Base-by-base conservation (phyloP, 2,888 invertebrate species). In the Orchesella flavescens region DNA sequence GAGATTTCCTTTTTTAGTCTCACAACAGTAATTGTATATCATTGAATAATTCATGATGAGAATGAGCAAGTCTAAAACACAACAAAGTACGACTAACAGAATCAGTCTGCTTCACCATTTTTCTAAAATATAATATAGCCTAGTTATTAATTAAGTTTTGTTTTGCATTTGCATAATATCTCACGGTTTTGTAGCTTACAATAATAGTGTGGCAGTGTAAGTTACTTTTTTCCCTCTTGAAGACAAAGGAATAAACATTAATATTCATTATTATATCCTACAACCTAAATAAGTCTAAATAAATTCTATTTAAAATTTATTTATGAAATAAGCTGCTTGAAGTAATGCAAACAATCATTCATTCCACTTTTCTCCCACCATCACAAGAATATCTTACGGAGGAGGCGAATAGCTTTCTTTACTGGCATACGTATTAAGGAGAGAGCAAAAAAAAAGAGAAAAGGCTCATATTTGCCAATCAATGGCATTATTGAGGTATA, bases 161-260 rank as follows among this genome's bases (percentile, higher is more conserved):
- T 23, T 17, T 59, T 66, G n/a, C 44, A 44, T 66, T 44, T 17
- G 44, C 17, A 44, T 66, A 61, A 57, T 43, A 63, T 23, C 19
- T 59, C 19, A 19, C 59, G 17, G 43, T 63, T 24, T 15, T 63
- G 21, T 24, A 63, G 23, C 12, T 57, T 55, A 55, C 55, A 55
- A n/a, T n/a, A n/a, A n/a, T 55, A 59, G 74, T 68, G 49, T 81
- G 81, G 81, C 81, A 81, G 81, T 81, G 81, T 81, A 74, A 68
- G 81, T 81, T 81, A 69, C 74, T 71, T 1, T 44, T 34, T n/a
- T 66, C 15, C 43, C 3, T 34, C n/a, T 59, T 59, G 12, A 59
- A 59, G 12, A 21, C 59, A 21, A 34, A 34, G 34, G 34, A 34
- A 34, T 34, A 34, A 34, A n/a, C n/a, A n/a, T 34, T 4, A 34